Evolutionary conservation across 2,888 invertebrate species (phyloP), one percentile per base, ranked within the genome.

Genomic region (Lasioglossum leucozonium): DNA sequence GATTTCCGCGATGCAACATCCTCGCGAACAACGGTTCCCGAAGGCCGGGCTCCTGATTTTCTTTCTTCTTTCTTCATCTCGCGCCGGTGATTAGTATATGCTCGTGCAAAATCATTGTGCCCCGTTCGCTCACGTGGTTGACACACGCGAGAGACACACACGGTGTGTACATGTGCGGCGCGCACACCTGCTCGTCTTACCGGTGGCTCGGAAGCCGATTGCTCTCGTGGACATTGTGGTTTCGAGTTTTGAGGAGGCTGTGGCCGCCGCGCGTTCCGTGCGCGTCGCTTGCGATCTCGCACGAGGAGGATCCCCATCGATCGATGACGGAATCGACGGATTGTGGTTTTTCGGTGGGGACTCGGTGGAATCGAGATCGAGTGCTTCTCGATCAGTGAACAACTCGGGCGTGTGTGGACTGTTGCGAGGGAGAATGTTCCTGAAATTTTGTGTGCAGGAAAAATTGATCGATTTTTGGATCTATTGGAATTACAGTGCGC

Each of bases 1-100:
- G 44, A 30, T 74, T 71, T 47, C 37, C 73, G 85, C 72, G 79
- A 77, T 77, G 77, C 79, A 73, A 55, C 55, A 55, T 55, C 55
- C 79, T 40, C 75, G 82, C n/a, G 67, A 58, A 30, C 69, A 58
- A 30, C 69, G 73, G 47, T 77, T 58, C n/a, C n/a, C 62, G 62
- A 62, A 62, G 62, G 62, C 30, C 62, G 62, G n/a, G n/a, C n/a
- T 62, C 16, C 13, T 44, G 22, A 44, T 79, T 40, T 69, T 51
- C 44, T 13, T n/a, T 62, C 72, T 40, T 72, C 65, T 65, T 26
- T 44, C 30, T 62, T n/a, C 34, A 3, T n/a, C 34, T 8, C 30
- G 16, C 74, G 16, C 44, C 18, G 47, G 47, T 30, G 75, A 42
- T 5, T 44, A 62, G 40, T 22, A 30, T 22, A 30, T 30, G 30